Base-by-base conservation (phyloP, 2,113 vertebrate species). In the Phalacrocorax aristotelis region DNA sequence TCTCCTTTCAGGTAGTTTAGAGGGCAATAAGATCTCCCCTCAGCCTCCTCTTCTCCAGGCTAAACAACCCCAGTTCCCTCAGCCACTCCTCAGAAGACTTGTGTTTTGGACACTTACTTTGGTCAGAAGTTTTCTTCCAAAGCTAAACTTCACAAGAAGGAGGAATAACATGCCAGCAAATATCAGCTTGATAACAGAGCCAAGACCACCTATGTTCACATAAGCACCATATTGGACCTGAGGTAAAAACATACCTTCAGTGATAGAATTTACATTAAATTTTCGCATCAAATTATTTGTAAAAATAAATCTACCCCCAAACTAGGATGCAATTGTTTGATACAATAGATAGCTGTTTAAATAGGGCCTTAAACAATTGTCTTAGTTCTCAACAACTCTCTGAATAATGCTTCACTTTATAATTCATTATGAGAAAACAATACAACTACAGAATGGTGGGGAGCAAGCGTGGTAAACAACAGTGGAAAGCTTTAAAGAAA, bases 221-320 rank as follows among this genome's bases (percentile, higher is more conserved):
- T 99, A 99, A 3, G 98, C 98, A 0, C 99, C 98, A 52, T 99
- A 99, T 78, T 99, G 99, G 36, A 99, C 99, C 99, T 99, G 84
- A 75, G 18, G 75, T 17, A 86, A 74, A 52, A 87, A 76, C 1
- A 3, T 1, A 42, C 26, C 83, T 81, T 86, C 71, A 69, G 15
- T 69, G 51, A 64, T 2, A 75, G 16, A 15, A 71, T 25, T 83
- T 49, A 46, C 16, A 40, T 77, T 17, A 42, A 18, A 18, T 57
- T 64, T 52, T 83, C 48, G 26, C 30, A 80, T 57, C 10, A 12
- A 8, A 4, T 70, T 3, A 69, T 77, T 60, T 52, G 6, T 83
- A 78, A 80, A 86, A 86, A 74, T 16, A 55, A 49, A 61, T 42
- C 36, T 58, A 69, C 40, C 13, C 42, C 17, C 22, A 20, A 55